Evolutionary conservation across 1,140 invertebrate genomes (phyloP).

Genomic region (Bombus confusus): DNA sequence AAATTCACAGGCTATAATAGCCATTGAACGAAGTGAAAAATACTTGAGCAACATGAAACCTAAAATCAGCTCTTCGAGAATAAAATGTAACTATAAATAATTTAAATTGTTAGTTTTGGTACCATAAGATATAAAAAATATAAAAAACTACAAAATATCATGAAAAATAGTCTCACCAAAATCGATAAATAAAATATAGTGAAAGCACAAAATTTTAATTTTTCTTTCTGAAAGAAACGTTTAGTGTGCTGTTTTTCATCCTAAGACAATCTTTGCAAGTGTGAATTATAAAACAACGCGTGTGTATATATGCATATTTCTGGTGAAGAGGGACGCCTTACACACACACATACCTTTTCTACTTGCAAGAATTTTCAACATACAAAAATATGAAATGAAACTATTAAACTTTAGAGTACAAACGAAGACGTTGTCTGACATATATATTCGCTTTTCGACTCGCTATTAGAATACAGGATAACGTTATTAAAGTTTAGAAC

Average conservation of each 20-base stretch:
- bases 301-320: neutral
- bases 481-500: neutral
- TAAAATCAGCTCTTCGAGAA: neutral
- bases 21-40: too few relatives aligned
- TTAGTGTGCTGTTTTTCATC: neutral
- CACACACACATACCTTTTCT: neutral
- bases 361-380: neutral
- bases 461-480: neutral
- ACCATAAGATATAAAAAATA: too few relatives aligned
- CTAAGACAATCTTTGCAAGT: neutral
- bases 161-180: too few relatives aligned
- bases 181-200: too few relatives aligned
- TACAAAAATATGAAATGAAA: too few relatives aligned
- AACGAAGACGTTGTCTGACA: neutral
- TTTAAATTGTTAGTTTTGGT: too few relatives aligned
- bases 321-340: neutral
- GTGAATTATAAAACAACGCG: neutral
- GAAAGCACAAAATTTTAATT: too few relatives aligned
- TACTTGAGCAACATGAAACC: too few relatives aligned
- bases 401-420: neutral
- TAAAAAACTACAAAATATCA: too few relatives aligned
- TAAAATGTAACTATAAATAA: neutral
- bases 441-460: neutral
- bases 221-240: too few relatives aligned
- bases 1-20: neutral